Evolutionary conservation across 2,113 vertebrate species (phyloP).

Genomic region (Aegypius monachus): DNA sequence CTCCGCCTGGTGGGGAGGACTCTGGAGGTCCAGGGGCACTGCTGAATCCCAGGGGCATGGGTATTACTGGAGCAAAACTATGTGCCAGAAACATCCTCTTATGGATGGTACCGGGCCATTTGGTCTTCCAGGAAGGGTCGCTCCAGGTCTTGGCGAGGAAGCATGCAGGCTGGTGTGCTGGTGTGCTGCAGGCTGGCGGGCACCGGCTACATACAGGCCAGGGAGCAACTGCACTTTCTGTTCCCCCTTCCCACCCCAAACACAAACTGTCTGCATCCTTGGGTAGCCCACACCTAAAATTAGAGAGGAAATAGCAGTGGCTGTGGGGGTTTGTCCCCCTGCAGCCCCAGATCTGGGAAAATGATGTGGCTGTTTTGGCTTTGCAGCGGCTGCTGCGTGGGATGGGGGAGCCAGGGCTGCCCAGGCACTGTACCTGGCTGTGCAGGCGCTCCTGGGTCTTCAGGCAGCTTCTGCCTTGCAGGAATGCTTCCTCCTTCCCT

Average conservation of each 20-base stretch:
- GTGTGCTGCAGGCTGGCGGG: not conserved
- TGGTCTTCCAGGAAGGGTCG: not conserved
- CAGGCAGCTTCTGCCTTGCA: not conserved
- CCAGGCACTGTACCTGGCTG: not conserved
- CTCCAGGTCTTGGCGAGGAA: not conserved
- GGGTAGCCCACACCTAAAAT: not conserved
- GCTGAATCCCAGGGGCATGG: not conserved
- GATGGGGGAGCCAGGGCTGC: not conserved
- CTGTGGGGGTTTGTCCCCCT: not conserved
- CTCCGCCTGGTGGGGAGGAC: not conserved
- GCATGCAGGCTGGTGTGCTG: not conserved
- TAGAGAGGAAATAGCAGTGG: not conserved
- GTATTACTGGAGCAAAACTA: not conserved
- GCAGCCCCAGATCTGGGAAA: not conserved
- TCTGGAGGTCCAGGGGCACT: not conserved
- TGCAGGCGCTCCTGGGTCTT: not conserved
- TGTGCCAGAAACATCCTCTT: not conserved
- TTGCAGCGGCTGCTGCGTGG: not conserved
- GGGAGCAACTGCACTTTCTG: not conserved
- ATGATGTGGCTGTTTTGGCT: not conserved
- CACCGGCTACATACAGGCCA: not conserved
- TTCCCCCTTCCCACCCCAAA: not conserved
- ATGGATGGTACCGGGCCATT: not conserved
- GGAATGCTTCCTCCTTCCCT: not conserved
- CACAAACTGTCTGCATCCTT: not conserved